A percentile compares a stretch with the other conserved stretches of the same genome.
phyloP scores from a whole-genome alignment of 2,888 invertebrate species.

The Anagyrus pseudococci region DNA sequence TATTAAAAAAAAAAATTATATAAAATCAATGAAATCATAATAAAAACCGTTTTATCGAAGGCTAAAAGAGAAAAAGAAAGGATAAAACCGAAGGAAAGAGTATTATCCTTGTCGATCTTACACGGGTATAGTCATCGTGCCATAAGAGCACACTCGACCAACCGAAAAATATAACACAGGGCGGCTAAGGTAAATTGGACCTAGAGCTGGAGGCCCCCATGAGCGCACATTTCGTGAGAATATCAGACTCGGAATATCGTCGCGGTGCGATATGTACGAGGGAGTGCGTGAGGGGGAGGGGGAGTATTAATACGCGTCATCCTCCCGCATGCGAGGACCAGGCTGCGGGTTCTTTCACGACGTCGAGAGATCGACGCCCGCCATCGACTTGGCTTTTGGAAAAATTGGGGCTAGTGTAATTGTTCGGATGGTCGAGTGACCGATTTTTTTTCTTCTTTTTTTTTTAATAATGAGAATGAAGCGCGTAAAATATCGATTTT shows the following conservation, averaged over 20 bases:
- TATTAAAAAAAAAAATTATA: too few relatives aligned
- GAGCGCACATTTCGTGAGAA: background rate
- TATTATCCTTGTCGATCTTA: too few relatives aligned
- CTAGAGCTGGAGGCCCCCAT: background rate
- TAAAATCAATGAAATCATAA: too few relatives aligned
- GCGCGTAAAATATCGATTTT: too few relatives aligned
- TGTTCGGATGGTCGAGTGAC: too few relatives aligned
- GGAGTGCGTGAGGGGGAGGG: background rate
- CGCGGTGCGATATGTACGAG: too few relatives aligned
- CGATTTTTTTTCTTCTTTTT: background rate
- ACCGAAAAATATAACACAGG: background rate
- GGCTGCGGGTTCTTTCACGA: background rate
- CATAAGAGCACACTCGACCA: background rate
- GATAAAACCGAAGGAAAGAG: too few relatives aligned
- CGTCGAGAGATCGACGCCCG: background rate
- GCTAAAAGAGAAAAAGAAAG: too few relatives aligned
- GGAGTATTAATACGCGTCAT: background rate
- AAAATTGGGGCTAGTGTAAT: background rate
- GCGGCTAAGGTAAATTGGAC: background rate
- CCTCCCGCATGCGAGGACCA: background rate
- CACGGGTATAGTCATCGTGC: background rate
- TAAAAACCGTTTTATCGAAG: too few relatives aligned
- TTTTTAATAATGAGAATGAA: background rate
- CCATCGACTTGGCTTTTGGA: background rate
- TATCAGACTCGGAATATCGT: background rate